Conservation (phyloP, 2,797 vertebrate species). For the Sebastes iracundus region DNA sequence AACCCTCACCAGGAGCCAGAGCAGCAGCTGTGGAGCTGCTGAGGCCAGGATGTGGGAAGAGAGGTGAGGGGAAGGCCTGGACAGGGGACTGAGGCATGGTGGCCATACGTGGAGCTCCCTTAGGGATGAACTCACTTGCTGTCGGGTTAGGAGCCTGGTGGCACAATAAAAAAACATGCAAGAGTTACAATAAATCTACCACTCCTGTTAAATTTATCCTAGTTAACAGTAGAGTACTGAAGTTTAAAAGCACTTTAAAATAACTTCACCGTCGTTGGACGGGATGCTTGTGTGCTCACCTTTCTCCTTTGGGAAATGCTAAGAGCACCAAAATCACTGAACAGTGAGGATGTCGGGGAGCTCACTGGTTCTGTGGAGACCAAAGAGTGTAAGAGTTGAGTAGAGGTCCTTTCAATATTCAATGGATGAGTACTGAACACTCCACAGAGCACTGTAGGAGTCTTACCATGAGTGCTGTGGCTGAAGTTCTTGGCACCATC, state of each 20-base stretch:
- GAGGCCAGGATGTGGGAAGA: conserved; percentile 94
- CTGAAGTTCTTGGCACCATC: conserved; percentile 98
- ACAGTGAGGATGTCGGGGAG: conserved; percentile 95
- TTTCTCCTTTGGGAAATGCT: conserved; percentile 98
- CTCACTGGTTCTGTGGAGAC: conserved; percentile 90
- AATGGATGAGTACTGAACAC: not conserved
- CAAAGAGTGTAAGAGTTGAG: not conserved
- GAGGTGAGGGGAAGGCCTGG: conserved; percentile 93
- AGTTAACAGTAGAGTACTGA: not conserved
- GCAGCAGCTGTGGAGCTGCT: conserved; percentile 91
- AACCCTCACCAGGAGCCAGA: conserved; percentile 91
- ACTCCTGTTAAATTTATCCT: not conserved
- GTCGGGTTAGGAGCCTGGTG: conserved; percentile 95
- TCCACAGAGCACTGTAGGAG: not conserved
- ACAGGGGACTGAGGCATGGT: conserved; percentile 93
- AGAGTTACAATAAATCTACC: not conserved
- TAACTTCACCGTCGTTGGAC: not conserved
- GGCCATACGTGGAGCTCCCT: conserved; percentile 94
- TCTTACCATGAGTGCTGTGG: conserved; percentile 93
- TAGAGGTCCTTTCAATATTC: not conserved
- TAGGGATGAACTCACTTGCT: conserved; percentile 98
- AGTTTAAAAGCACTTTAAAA: not conserved
- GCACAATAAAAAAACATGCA: conserved; percentile 1
- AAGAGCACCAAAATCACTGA: conserved; percentile 98
- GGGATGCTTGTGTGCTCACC: conserved; percentile 79